These are phyloP conservation scores for Zaprionus capensis DNA, from an alignment of 1,140 invertebrate genomes.

Conservation along the genomic window DNA sequence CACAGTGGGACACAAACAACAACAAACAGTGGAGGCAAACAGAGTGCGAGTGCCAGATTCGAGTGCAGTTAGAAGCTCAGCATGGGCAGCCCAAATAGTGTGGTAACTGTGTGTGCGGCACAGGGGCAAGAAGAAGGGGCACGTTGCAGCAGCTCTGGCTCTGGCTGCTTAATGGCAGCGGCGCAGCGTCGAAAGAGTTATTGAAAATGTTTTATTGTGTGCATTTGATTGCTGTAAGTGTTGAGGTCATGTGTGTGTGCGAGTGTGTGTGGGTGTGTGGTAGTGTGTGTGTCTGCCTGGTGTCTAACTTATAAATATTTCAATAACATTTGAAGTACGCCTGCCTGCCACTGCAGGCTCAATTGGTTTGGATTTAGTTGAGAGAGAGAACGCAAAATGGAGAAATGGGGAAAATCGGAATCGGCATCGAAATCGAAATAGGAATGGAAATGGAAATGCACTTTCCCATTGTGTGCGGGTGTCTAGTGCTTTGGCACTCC, in stretches of 20 bases:
- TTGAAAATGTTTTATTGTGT: slow-evolving; percentile 83
- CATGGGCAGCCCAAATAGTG: slow-evolving; percentile 51
- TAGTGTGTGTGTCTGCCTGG: slow-evolving; percentile 42
- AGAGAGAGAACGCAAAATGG: background rate
- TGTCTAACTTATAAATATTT: slow-evolving; percentile 83
- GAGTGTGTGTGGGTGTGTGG: slow-evolving; percentile 40
- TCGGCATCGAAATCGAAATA: background rate
- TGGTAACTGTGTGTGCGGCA: slow-evolving; percentile 22
- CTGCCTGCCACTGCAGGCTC: slow-evolving; percentile 49
- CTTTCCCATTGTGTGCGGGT: slow-evolving; percentile 76
- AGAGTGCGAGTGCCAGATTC: slow-evolving; percentile 32
- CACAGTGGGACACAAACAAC: slow-evolving; percentile 73
- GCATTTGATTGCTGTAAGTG: slow-evolving; percentile 82
- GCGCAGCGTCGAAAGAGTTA: slow-evolving; percentile 77
- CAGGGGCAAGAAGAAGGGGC: background rate
- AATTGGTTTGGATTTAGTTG: slow-evolving; percentile 31
- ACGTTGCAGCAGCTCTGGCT: background rate
- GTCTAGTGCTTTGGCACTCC: slow-evolving; percentile 77
- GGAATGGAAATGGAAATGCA: slow-evolving; percentile 78
- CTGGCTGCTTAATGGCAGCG: slow-evolving; percentile 62
- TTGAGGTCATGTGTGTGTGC: slow-evolving; percentile 48
- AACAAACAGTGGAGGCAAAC: slow-evolving; percentile 13
- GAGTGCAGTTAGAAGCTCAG: slow-evolving; percentile 47
- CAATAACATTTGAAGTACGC: slow-evolving; percentile 81
- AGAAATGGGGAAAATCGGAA: slow-evolving; percentile 64